These are phyloP conservation scores for Lasius fuliginosus DNA, from an alignment of 2,888 invertebrate species.

Conservation along the genomic window DNA sequence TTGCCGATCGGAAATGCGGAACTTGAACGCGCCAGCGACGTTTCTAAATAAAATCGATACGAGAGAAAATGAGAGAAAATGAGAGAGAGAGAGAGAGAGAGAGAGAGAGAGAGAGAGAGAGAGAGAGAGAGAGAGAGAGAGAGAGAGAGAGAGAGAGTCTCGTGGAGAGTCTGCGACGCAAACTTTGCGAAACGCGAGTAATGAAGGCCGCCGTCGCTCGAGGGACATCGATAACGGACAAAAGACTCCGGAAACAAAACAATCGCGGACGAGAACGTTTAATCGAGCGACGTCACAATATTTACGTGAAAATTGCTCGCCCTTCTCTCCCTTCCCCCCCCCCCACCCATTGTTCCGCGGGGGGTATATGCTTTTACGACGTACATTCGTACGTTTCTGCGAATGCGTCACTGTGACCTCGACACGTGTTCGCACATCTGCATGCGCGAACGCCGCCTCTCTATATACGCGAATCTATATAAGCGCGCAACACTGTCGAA, in stretches of 20 bases:
- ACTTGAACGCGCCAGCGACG: not conserved
- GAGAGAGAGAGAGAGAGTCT: not conserved
- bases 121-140: not conserved
- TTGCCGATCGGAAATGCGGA: conserved; percentile 19
- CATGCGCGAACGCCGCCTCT: not conserved
- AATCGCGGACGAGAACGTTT: not conserved
- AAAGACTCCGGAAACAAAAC: conserved; percentile 31
- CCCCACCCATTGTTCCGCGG: not conserved
- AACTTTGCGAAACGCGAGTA: conserved; percentile 13
- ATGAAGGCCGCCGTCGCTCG: conserved; percentile 18
- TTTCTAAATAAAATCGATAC: conserved; percentile 37
- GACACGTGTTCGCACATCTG: conserved; percentile 16
- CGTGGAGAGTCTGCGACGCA: conserved; percentile 1
- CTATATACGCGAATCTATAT: conserved; percentile 61
- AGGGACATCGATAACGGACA: conserved; percentile 5
- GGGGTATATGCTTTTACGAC: not conserved
- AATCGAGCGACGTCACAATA: conserved; percentile 19
- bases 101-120: not conserved
- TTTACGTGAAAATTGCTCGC: conserved; percentile 39
- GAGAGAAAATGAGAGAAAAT: too few species aligned
- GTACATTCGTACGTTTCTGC: conserved; percentile 38
- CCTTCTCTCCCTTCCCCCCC: too few species aligned
- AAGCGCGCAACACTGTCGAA: conserved; percentile 70
- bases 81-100: not conserved
- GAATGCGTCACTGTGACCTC: conserved; percentile 57